Evolutionary conservation across 2,888 invertebrate genomes (phyloP), one percentile per base, ranked within the genome.

Genomic region (Corbicula japonica): DNA sequence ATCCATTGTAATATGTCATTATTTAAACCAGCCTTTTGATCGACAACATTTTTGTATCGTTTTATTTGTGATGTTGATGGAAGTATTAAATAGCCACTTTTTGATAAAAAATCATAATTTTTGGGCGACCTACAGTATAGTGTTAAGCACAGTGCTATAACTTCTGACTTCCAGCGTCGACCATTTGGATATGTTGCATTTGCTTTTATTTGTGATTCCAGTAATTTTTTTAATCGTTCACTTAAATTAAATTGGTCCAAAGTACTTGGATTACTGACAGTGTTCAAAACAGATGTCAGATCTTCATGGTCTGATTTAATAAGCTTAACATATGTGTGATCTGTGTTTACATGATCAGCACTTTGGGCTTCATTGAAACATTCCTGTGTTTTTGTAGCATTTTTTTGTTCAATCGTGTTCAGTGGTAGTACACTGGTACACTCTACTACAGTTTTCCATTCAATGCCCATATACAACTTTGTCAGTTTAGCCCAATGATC

Each of bases 1-100:
- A 85, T 80, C 85, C 83, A 83, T 12, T 76, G 34, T 12, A 85
- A 65, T n/a, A 79, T 63, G 21, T 83, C 81, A 21, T 71, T 76
- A 21, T 81, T 74, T 15, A 81, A 68, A 12, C 83, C 83, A 21
- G 83, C 72, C 18, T 74, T 54, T 46, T 83, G 83, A 21, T 70
- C 10, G 30, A 76, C 63, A 2, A 26, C 12, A 61, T 80, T 82
- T 34, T 76, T 81, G 52, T 71, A 79, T 8, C 62, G 41, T 62
- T 30, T 38, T 26, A 80, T 35, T 15, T 65, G 54, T 12, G 61
- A 65, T 44, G 73, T 23, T 23, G 83, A 83, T 30, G 85, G 83
- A 15, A 83, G 34, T 10, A 80, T 52, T 28, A 85, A 4, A 46
- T 69, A 76, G 28, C 48, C 54, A 65, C 75, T 69, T 38, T 69